A percentile compares a stretch with the other conserved stretches of the same genome.
phyloP scores from a whole-genome alignment of 2,797 vertebrate genomes.

The Sternotherus odoratus region DNA sequence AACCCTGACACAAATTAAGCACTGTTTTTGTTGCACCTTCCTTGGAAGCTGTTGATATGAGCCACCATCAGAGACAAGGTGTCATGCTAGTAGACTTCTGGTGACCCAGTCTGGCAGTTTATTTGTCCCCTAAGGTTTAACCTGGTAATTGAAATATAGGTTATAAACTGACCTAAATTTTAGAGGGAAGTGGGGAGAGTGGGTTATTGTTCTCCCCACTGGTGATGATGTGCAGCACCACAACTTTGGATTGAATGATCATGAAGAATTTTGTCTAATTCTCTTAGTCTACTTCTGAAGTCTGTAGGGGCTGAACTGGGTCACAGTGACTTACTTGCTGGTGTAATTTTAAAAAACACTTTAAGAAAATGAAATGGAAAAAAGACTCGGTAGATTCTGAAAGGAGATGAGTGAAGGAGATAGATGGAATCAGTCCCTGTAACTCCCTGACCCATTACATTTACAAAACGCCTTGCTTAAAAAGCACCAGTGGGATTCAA shows the following conservation, averaged over 20 bases:
- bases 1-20: too few relatives aligned
- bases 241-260: background rate
- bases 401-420: background rate
- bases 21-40: background rate
- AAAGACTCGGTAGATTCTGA: background rate
- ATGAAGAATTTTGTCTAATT: background rate
- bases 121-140: background rate
- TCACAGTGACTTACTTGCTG: background rate
- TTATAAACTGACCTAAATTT: background rate
- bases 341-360: background rate
- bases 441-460: background rate
- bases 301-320: background rate
- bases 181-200: background rate
- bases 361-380: background rate
- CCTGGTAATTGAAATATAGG: background rate
- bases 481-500: background rate
- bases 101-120: background rate
- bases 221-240: background rate
- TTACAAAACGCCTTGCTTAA: background rate
- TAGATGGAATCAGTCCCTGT: background rate
- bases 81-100: background rate
- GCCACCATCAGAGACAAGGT: background rate
- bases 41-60: background rate
- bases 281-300: background rate
- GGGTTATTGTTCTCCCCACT: background rate